Percentiles rank a stretch among this genome's conserved stretches.
Evolutionary conservation across 2,113 vertebrate species (phyloP).

Genomic region (Meleagris gallopavo): DNA sequence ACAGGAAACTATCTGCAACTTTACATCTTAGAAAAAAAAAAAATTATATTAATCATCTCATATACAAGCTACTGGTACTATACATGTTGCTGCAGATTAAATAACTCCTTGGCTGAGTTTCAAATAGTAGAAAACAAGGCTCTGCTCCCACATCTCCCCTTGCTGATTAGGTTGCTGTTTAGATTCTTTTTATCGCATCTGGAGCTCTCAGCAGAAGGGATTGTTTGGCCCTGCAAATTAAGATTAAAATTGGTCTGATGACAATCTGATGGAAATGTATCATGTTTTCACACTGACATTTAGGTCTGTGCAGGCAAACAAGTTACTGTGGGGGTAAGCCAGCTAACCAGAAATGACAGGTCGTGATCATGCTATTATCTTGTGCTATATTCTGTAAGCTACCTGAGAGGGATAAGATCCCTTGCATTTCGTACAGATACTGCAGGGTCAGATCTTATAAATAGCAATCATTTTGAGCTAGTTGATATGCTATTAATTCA

Average conservation of each 20-base stretch:
- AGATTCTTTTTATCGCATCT: constrained; percentile 49
- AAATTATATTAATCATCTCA: constrained; percentile 60
- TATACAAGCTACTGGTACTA: constrained; percentile 59
- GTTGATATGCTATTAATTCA: not conserved
- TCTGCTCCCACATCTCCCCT: constrained; percentile 34
- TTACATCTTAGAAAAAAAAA: constrained; percentile 29
- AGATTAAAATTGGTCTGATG: constrained; percentile 20
- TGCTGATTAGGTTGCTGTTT: constrained; percentile 25
- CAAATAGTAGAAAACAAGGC: constrained; percentile 55
- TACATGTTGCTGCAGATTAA: constrained; percentile 70
- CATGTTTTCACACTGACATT: constrained; percentile 6
- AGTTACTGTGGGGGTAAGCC: not conserved
- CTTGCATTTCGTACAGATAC: not conserved
- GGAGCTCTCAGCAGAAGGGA: constrained; percentile 17
- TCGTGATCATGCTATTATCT: accelerated
- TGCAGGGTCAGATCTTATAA: not conserved
- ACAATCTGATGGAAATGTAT: not conserved
- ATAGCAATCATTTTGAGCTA: not conserved
- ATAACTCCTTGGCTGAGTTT: constrained; percentile 58
- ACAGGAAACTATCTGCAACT: constrained; percentile 61
- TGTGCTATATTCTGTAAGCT: not conserved
- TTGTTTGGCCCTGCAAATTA: constrained; percentile 18
- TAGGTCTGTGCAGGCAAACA: not conserved
- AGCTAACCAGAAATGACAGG: not conserved
- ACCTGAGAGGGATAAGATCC: not conserved